A percentile compares a stretch with the other conserved stretches of the same genome.
These are phyloP conservation scores for Fabriciana adippe DNA, from an alignment of 2,888 invertebrate species.

Conservation along the genomic window DNA sequence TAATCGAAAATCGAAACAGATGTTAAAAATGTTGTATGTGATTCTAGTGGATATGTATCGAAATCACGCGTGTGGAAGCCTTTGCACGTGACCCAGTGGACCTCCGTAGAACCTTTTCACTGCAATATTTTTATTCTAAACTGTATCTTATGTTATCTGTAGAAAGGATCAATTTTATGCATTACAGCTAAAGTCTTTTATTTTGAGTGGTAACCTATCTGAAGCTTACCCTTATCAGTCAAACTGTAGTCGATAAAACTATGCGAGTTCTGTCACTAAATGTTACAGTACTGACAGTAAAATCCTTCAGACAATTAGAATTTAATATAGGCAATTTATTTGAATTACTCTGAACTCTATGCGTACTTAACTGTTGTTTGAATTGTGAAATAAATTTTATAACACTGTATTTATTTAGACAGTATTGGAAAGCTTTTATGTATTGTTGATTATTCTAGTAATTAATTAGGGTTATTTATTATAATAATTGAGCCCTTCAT, in stretches of 20 bases:
- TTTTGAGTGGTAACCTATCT: conserved; percentile 31
- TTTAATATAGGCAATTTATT: conserved; percentile 16
- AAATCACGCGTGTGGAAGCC: conserved; percentile 41
- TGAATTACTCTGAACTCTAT: not conserved
- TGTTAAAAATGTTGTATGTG: conserved; percentile 44
- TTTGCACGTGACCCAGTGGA: conserved; percentile 40
- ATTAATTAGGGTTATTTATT: too few species aligned
- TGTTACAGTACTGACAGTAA: conserved; percentile 20
- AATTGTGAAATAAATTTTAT: not conserved
- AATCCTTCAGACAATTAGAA: conserved; percentile 14
- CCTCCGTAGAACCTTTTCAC: conserved; percentile 21
- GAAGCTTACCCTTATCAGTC: conserved; percentile 39
- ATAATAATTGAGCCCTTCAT: too few species aligned
- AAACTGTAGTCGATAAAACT: conserved; percentile 38
- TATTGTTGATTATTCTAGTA: too few species aligned
- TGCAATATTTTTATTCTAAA: conserved; percentile 11
- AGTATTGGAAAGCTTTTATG: not conserved
- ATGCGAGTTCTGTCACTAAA: conserved; percentile 27
- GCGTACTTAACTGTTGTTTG: not conserved
- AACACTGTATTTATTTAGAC: not conserved
- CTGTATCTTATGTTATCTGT: conserved; percentile 4
- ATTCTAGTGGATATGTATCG: conserved; percentile 43
- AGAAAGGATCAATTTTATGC: not conserved
- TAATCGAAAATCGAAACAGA: conserved; percentile 42
- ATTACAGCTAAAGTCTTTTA: conserved; percentile 7